phyloP scores from a whole-genome alignment of 2,888 invertebrate species.

The Synergus laeviventris region DNA sequence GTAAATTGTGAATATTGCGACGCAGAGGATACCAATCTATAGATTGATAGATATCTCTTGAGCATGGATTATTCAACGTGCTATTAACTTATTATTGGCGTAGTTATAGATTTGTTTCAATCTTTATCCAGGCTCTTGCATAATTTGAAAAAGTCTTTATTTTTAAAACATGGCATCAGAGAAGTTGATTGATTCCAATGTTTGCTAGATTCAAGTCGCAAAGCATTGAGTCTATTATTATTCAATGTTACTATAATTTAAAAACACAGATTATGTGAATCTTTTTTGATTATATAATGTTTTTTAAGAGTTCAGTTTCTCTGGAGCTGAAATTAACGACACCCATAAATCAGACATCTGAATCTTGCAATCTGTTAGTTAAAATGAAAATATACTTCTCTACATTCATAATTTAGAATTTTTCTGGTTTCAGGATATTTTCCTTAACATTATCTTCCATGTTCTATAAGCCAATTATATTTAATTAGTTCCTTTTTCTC shows the following conservation, averaged over 20 bases:
- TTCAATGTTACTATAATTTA: background rate
- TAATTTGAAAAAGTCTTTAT: background rate
- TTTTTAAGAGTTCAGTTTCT: background rate
- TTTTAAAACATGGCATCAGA: constrained; percentile 9
- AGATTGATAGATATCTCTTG: background rate
- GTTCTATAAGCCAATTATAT: background rate
- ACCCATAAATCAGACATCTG: background rate
- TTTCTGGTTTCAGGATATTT: too few species aligned
- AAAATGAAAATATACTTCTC: background rate
- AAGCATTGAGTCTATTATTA: background rate
- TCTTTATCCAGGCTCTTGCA: background rate
- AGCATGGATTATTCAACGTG: constrained; percentile 10
- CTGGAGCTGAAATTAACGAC: background rate
- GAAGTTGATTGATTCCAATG: constrained; percentile 19
- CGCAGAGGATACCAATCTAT: background rate
- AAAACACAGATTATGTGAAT: too few species aligned
- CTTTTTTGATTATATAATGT: too few species aligned
- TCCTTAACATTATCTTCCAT: background rate
- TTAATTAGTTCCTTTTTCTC: background rate
- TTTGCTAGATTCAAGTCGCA: constrained; percentile 7
- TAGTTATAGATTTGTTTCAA: constrained; percentile 20
- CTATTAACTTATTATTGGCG: constrained; percentile 3
- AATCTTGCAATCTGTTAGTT: background rate
- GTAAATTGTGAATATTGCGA: background rate
- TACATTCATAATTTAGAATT: too few species aligned